These are phyloP conservation scores for Oligia latruncula DNA, from an alignment of 2,888 invertebrate species.

Conservation along the genomic window DNA sequence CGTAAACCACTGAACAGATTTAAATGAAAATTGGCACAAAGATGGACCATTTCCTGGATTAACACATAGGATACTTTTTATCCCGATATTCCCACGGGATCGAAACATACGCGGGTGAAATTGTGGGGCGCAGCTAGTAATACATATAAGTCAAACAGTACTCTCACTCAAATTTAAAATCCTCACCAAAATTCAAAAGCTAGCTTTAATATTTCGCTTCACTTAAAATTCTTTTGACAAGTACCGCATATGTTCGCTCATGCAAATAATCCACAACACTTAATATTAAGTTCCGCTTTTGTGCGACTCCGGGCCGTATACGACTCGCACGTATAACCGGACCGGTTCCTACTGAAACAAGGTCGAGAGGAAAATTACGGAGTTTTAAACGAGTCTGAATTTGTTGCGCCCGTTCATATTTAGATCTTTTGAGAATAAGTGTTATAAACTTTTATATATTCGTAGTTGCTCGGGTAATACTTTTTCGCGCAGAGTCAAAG, in stretches of 20 bases:
- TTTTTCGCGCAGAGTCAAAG: not conserved
- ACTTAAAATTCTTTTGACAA: constrained; percentile 60
- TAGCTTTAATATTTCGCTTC: constrained; percentile 12
- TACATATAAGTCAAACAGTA: not conserved
- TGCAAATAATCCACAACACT: constrained; percentile 59
- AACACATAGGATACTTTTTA: no score
- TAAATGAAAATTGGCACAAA: no score
- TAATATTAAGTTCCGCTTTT: constrained; percentile 55
- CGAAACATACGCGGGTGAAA: no score
- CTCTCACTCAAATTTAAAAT: not conserved
- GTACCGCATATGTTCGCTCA: constrained; percentile 33
- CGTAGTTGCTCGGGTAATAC: not conserved
- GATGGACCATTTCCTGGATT: no score
- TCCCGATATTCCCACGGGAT: no score
- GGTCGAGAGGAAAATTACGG: constrained; percentile 60
- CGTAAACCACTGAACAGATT: no score
- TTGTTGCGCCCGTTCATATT: constrained; percentile 21
- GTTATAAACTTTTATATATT: not conserved
- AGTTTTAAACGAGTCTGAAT: constrained; percentile 49
- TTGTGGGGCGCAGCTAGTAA: no score
- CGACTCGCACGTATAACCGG: constrained; percentile 14
- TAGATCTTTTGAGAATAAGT: constrained; percentile 24
- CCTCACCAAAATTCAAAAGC: constrained; percentile 23
- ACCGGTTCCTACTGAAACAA: constrained; percentile 39
- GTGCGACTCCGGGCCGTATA: constrained; percentile 27